Percentiles rank a stretch among this genome's conserved stretches.
Conservation (phyloP, 1,140 invertebrate species). For the Solenopsis invicta region DNA sequence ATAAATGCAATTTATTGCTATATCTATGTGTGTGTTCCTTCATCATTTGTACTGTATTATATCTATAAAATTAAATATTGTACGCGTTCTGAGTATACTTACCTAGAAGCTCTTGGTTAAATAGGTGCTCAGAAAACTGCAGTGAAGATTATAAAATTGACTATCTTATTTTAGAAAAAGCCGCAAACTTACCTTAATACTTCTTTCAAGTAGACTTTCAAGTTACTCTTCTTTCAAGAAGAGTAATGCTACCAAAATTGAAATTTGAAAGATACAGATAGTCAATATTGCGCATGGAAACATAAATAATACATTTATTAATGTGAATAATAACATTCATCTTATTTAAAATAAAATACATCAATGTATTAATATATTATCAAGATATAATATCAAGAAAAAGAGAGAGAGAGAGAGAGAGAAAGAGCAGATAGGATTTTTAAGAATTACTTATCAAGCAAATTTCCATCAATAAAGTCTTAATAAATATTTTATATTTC, state of each 20-base stretch:
- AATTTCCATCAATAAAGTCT: not conserved
- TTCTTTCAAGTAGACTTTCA: conserved; percentile 21
- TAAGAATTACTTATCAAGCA: not conserved
- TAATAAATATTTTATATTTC: conserved; percentile 36
- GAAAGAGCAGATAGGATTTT: not conserved
- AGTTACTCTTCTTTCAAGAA: no score
- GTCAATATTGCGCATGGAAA: conserved; percentile 16
- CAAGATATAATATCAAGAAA: conserved; percentile 1
- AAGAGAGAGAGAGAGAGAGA: not conserved
- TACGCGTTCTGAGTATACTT: conserved; percentile 22
- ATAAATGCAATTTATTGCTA: not conserved
- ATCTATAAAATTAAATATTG: not conserved
- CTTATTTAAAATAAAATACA: conserved; percentile 17
- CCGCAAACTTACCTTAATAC: conserved; percentile 40
- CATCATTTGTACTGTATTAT: not conserved
- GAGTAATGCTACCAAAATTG: conserved; percentile 22
- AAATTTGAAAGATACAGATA: conserved; percentile 8
- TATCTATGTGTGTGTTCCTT: conserved; percentile 4
- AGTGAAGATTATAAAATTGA: conserved; percentile 49
- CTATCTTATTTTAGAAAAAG: conserved; percentile 19
- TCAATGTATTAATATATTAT: conserved; percentile 25
- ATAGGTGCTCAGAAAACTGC: conserved; percentile 41
- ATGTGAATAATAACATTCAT: conserved; percentile 6
- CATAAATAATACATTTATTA: conserved; percentile 29
- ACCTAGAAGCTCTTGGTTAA: conserved; percentile 29